Evolutionary conservation across 2,113 vertebrate species (phyloP), one percentile per base, ranked within the genome.

Genomic region (Gopherus flavomarginatus): DNA sequence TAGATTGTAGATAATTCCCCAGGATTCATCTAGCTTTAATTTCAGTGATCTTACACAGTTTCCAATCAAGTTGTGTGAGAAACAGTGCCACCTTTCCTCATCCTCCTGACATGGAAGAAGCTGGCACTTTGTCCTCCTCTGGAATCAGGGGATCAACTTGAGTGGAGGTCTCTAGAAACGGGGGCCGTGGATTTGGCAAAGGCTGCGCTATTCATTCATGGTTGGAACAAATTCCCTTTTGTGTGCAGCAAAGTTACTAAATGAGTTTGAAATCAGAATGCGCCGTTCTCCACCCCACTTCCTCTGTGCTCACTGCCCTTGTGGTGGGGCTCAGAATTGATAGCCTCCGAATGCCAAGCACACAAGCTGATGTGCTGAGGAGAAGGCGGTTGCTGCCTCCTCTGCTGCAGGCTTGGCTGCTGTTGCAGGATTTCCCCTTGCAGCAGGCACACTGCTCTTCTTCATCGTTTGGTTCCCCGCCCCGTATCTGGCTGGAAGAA

Each of bases 141-240:
- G 16, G n/a, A 16, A 26, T 35, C 11, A 11, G 6, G 24, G 42
- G 38, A 83, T 44, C 81, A 27, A 54, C n/a, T 29, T 8, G 24
- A 17, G 7, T 14, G 19, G 72, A 42, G 72, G 72, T 29, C n/a
- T 16, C 81, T 26, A 56, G n/a, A 21, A 57, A 57, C 16, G 16
- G 11, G 69, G 3, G 1, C 38, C 6, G 1, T 12, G 72, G 42
- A 35, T 53, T 11, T 14, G 2, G 53, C 24, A 16, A 57, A 24
- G n/a, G 38, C 29, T 17, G 29, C 8, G 2, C 19, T 11, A 2
- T 38, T 52, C 21, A 2, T 38, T 52, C 1, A 1, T 9, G 29
- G 38, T 5, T 24, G 50, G 35, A 22, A 35, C 81, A 22, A 12
- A 24, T 54, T 57, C 53, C 81, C 44, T 31, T 11, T 35, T 62